Percentiles rank a stretch among this genome's conserved stretches.
These are phyloP conservation scores for Drosophila atripex DNA, from an alignment of 2,888 invertebrate species.

Conservation along the genomic window DNA sequence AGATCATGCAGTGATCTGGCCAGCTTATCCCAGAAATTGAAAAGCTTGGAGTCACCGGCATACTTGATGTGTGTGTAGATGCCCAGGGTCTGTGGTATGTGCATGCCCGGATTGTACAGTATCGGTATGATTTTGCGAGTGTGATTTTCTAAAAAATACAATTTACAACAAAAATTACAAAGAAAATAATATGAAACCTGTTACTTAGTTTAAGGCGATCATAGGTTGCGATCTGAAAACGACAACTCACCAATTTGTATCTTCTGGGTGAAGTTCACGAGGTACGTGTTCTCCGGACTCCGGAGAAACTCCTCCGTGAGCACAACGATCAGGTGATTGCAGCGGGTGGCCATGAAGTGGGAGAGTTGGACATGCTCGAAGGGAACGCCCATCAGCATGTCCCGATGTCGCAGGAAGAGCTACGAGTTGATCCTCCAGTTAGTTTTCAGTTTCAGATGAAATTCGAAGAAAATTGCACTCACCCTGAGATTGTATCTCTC, in stretches of 20 bases:
- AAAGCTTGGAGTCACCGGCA: constrained; percentile 84
- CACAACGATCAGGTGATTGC: constrained; percentile 91
- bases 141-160: constrained; percentile 85
- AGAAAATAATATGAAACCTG: not conserved
- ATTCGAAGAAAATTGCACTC: constrained; percentile 32
- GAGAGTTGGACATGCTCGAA: constrained; percentile 90
- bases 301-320: constrained; percentile 90
- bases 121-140: constrained; percentile 89
- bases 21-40: constrained; percentile 90
- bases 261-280: constrained; percentile 91
- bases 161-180: no score
- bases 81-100: constrained; percentile 87
- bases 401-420: constrained; percentile 90
- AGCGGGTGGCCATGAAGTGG: constrained; percentile 90
- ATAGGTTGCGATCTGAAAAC: not conserved
- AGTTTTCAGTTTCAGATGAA: not conserved
- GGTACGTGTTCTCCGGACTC: constrained; percentile 91
- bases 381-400: constrained; percentile 88
- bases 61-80: constrained; percentile 88
- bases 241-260: constrained; percentile 89
- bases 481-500: constrained; percentile 87
- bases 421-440: constrained; percentile 75
- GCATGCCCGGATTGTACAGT: constrained; percentile 86
- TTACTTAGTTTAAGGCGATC: not conserved
- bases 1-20: constrained; percentile 84